Base-by-base conservation (phyloP, 2,888 invertebrate genomes). In the Pandemis heparana region DNA sequence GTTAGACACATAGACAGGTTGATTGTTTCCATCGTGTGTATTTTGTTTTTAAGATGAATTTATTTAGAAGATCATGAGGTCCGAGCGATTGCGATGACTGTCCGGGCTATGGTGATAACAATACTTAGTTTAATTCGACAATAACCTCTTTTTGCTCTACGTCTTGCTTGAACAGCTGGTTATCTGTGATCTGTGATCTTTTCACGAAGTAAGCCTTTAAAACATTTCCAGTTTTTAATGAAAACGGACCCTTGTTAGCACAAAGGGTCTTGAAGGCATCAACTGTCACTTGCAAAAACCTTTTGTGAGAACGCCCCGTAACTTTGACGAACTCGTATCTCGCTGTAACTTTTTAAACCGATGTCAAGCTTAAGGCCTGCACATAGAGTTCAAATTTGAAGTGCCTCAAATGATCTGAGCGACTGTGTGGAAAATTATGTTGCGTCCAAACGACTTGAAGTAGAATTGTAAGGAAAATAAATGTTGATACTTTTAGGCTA, bases 201-300 rank as follows among this genome's bases (percentile, higher is more conserved):
- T 51, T 32, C 10, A 23, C 51, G 7, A 56, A 60, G 59, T 41
- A 41, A 56, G 41, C 43, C 32, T n/a, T 67, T 32, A 46, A 53
- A 53, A 66, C 66, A 56, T 67, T 67, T 59, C 56, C 59, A 59
- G 38, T 51, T 67, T 67, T 67, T 67, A 59, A 67, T 67, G 59
- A 67, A 67, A 59, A 59, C n/a, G 41, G 59, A 59, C 67, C 67
- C 46, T 67, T 67, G 67, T 60, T 60, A 67, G 18, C 43, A 67
- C 51, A 43, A 59, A 46, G 67, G 59, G 32, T 46, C 59, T 59
- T 59, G 59, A 46, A 67, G n/a, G 41, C 46, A 32, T 67, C 67
- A 67, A 59, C 67, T 67, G 67, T 67, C 67, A 23, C 43, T 14
- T 59, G 59, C 67, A 67, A 60, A 23, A 39, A 43, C 32, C 64